phyloP scores from a whole-genome alignment of 2,113 vertebrate genomes.

The Burhinus bistriatus region DNA sequence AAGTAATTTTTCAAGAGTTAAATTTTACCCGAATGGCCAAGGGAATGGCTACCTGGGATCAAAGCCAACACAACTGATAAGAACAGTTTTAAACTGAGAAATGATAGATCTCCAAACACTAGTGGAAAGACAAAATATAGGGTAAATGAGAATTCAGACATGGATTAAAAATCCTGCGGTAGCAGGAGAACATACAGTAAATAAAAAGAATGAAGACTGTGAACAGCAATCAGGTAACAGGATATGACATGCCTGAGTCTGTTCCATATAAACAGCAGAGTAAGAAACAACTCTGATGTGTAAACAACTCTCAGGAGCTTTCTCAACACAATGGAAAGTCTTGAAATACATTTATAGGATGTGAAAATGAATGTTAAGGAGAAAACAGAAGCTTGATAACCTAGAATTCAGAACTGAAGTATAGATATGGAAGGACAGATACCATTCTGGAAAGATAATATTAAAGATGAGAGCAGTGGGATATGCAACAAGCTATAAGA shows the following conservation, averaged over 20 bases:
- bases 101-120: not conserved
- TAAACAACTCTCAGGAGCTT: not conserved
- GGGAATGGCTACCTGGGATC: not conserved
- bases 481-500: not conserved
- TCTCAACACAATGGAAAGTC: not conserved
- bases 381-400: not conserved
- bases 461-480: not conserved
- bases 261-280: not conserved
- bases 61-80: not conserved
- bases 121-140: not conserved
- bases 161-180: not conserved
- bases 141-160: not conserved
- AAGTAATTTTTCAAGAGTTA: not conserved
- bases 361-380: not conserved
- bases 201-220: not conserved
- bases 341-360: not conserved
- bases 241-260: not conserved
- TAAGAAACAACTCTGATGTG: not conserved
- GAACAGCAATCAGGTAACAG: not conserved
- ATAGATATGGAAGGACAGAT: not conserved
- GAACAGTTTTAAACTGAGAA: not conserved
- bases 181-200: not conserved
- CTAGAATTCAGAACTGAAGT: not conserved
- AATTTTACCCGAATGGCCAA: not conserved
- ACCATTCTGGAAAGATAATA: not conserved